Percentiles rank a stretch among this genome's conserved stretches.
These are phyloP conservation scores for Rhopalosiphum maidis DNA, from an alignment of 1,140 invertebrate species.

Conservation along the genomic window DNA sequence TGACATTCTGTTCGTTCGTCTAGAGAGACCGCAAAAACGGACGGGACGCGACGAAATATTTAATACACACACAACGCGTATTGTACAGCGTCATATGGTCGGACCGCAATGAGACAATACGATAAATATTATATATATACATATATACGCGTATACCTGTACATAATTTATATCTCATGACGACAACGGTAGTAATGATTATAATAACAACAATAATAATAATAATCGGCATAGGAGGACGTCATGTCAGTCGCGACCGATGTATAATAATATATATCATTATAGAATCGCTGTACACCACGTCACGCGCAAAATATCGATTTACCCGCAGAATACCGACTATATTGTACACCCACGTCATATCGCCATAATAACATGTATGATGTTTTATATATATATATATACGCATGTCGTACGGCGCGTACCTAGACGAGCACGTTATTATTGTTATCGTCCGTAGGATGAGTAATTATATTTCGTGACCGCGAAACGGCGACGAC, in stretches of 20 bases:
- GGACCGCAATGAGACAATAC: slow-evolving; percentile 6
- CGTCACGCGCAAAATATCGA: not conserved
- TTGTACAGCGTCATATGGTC: not conserved
- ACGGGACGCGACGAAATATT: not conserved
- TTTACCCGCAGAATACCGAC: not conserved
- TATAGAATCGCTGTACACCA: not conserved
- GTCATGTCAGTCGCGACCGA: not conserved
- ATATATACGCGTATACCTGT: not conserved
- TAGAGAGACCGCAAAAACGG: not conserved
- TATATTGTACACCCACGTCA: too few species aligned
- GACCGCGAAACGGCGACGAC: not conserved
- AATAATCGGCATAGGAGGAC: not conserved
- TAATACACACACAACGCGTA: not conserved
- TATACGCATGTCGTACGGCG: too few species aligned
- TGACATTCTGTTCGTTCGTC: not conserved
- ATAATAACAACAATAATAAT: not conserved
- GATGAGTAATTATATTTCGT: not conserved
- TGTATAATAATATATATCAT: not conserved
- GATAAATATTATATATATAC: not conserved
- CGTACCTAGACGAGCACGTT: not conserved
- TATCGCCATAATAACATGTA: too few species aligned
- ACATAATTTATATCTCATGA: not conserved
- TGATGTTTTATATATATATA: too few species aligned
- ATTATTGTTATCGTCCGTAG: not conserved
- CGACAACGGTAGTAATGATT: not conserved